phyloP scores from a whole-genome alignment of 2,113 vertebrate genomes.

The Hepsetus odoe region DNA sequence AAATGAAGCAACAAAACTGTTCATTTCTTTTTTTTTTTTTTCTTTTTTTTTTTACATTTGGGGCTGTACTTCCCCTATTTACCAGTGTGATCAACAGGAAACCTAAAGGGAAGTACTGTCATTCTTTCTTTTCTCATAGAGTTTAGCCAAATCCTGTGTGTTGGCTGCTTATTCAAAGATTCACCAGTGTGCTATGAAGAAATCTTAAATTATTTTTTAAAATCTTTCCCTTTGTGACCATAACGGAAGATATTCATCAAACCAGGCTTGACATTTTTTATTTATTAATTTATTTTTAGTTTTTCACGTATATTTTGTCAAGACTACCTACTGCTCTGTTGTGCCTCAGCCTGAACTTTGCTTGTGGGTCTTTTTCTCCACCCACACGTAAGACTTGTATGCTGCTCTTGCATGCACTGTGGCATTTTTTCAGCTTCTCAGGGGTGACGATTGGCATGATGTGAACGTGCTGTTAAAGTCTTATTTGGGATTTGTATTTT shows the following conservation, averaged over 20 bases:
- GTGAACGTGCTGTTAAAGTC: background rate
- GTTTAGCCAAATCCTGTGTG: slow-evolving; percentile 38
- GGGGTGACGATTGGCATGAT: background rate
- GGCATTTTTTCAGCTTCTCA: background rate
- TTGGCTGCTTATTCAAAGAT: slow-evolving; percentile 4
- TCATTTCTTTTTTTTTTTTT: slow-evolving; percentile 14
- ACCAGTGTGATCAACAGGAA: slow-evolving; percentile 68
- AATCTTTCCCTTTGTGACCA: background rate
- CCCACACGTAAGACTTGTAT: background rate
- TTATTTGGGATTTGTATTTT: background rate
- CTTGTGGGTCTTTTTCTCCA: background rate
- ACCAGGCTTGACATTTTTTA: background rate
- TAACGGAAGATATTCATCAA: background rate
- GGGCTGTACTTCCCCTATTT: slow-evolving; percentile 59
- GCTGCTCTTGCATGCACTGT: background rate
- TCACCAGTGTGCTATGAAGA: background rate
- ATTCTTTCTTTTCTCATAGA: slow-evolving; percentile 59
- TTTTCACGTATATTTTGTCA: background rate
- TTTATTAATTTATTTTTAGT: background rate
- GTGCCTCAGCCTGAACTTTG: too few species aligned
- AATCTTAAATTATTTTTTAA: background rate
- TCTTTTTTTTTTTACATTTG: slow-evolving; percentile 21
- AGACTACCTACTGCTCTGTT: background rate
- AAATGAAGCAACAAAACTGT: slow-evolving; percentile 8
- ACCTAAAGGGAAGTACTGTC: slow-evolving; percentile 64